Percentiles rank a stretch among this genome's conserved stretches.
Conservation (phyloP, 1,140 invertebrate species). For the Onthophagus taurus region DNA sequence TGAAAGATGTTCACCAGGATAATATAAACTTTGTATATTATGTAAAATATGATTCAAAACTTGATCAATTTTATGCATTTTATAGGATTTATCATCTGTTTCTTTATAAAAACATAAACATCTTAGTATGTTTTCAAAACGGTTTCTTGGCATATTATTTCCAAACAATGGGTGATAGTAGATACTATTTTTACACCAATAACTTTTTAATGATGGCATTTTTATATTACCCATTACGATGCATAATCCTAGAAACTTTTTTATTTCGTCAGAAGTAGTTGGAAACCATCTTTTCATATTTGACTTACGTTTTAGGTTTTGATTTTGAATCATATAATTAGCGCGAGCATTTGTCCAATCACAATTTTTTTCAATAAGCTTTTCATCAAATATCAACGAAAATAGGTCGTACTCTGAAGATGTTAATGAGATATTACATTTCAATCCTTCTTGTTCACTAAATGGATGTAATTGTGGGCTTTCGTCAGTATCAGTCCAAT, state of each 20-base stretch:
- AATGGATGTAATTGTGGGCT: too few species aligned
- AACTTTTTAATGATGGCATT: slow-evolving; percentile 8
- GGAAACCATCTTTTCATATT: neutral
- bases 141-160: slow-evolving; percentile 11
- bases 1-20: slow-evolving; percentile 15
- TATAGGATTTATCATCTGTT: slow-evolving; percentile 12
- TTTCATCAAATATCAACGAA: neutral
- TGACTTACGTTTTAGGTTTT: neutral
- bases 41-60: slow-evolving; percentile 6
- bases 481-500: too few species aligned
- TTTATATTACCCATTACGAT: slow-evolving; percentile 9
- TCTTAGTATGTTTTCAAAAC: slow-evolving; percentile 9
- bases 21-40: slow-evolving; percentile 17
- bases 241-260: slow-evolving; percentile 10
- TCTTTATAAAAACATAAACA: slow-evolving; percentile 11
- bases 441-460: too few species aligned
- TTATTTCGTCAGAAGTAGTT: slow-evolving; percentile 11
- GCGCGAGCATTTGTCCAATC: neutral
- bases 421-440: too few species aligned
- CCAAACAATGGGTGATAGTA: slow-evolving; percentile 10
- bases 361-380: neutral
- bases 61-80: too few species aligned
- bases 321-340: neutral
- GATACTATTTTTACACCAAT: slow-evolving; percentile 12
- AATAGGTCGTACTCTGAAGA: too few species aligned